Conservation (phyloP, 2,113 vertebrate species). For the Atherinomorus stipes region DNA sequence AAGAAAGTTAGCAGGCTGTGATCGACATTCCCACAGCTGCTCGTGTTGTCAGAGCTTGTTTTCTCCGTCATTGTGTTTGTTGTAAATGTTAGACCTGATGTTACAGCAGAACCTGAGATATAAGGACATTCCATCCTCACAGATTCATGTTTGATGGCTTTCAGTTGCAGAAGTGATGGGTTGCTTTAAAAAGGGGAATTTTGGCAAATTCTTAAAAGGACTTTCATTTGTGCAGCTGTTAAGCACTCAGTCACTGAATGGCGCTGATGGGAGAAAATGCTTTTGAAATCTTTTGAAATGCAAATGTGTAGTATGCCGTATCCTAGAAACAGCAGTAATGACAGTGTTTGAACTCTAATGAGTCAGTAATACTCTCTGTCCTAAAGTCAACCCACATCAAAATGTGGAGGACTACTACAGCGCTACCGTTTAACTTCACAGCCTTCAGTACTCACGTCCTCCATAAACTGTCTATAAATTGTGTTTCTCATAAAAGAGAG, state of each 20-base stretch:
- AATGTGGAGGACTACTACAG: slow-evolving; percentile 9
- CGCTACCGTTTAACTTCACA: slow-evolving; percentile 12
- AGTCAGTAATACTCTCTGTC: slow-evolving; percentile 47
- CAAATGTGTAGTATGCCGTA: slow-evolving; percentile 51
- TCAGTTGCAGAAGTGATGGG: slow-evolving; percentile 20
- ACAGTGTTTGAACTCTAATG: slow-evolving; percentile 47
- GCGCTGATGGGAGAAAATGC: slow-evolving; percentile 53
- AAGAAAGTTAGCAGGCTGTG: too few relatives aligned
- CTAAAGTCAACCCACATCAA: slow-evolving; percentile 31
- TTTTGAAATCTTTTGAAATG: slow-evolving; percentile 61
- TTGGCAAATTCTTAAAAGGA: slow-evolving; percentile 43
- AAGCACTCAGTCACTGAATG: slow-evolving; percentile 65
- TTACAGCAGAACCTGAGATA: slow-evolving; percentile 3
- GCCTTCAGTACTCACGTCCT: neutral
- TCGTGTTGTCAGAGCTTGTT: neutral
- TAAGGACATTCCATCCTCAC: slow-evolving; percentile 16
- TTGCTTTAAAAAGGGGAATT: slow-evolving; percentile 37
- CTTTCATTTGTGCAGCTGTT: slow-evolving; percentile 42
- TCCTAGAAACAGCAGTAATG: slow-evolving; percentile 50
- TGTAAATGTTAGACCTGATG: slow-evolving; percentile 9
- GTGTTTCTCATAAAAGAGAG: neutral
- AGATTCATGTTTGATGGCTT: slow-evolving; percentile 19
- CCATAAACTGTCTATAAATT: neutral
- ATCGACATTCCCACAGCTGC: neutral
- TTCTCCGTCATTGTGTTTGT: neutral